Conservation (phyloP, 2,797 vertebrate species). For the Pseudochromis fuscus region DNA sequence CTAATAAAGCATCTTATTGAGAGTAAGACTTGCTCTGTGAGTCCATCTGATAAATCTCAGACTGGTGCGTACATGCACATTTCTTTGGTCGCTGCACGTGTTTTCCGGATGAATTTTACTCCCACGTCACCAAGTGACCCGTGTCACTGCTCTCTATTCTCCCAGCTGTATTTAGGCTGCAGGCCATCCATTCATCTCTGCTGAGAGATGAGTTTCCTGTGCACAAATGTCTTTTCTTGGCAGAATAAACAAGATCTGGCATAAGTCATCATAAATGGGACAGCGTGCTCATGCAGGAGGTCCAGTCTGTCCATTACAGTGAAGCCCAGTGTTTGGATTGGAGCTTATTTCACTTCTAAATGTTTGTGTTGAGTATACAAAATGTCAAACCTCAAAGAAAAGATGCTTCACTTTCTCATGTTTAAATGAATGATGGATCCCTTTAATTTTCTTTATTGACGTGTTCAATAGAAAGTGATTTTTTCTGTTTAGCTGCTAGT, state of each 20-base stretch:
- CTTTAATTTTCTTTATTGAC: background rate
- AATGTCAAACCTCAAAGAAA: conserved; percentile 13
- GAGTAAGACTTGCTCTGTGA: background rate
- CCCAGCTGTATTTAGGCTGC: conserved; percentile 79
- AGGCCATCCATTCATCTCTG: conserved; percentile 49
- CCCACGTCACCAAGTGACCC: conserved; percentile 65
- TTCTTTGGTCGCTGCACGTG: background rate
- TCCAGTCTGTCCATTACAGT: conserved; percentile 17
- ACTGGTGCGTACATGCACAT: conserved; percentile 8
- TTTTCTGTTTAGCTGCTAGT: background rate
- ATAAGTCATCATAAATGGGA: conserved; percentile 61
- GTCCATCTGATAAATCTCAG: background rate
- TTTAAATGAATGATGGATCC: background rate
- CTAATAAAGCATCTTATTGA: background rate
- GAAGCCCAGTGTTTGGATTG: conserved; percentile 48
- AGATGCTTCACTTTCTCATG: background rate
- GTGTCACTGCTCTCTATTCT: conserved; percentile 43
- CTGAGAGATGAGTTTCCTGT: conserved; percentile 67
- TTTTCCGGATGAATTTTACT: conserved; percentile 45
- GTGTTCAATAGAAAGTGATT: background rate
- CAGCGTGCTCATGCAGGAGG: conserved; percentile 26
- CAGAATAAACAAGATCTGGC: conserved; percentile 61
- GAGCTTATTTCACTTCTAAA: conserved; percentile 41
- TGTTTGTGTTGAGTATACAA: conserved; percentile 51
- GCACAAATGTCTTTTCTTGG: conserved; percentile 50